Evolutionary conservation across 2,888 invertebrate species (phyloP).

Genomic region (Altica lythri): DNA sequence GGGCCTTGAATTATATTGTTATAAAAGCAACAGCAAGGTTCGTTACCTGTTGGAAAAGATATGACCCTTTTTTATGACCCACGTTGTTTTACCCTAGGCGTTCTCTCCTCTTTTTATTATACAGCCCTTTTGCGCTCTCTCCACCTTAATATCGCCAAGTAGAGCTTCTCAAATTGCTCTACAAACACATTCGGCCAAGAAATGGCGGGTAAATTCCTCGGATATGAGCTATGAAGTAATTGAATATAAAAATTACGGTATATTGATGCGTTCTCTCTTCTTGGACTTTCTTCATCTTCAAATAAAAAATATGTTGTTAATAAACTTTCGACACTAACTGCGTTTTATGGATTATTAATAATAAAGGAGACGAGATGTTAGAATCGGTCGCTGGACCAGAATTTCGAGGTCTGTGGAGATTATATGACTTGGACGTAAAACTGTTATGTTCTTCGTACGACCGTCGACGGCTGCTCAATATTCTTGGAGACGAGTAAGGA

Average conservation of each 20-base stretch:
- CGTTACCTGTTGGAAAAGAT: slow-evolving; percentile 38
- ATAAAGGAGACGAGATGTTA: slow-evolving; percentile 18
- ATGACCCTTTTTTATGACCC: slow-evolving; percentile 36
- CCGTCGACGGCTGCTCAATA: slow-evolving; percentile 12
- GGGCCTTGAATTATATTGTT: slow-evolving; percentile 30
- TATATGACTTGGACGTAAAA: slow-evolving; percentile 25
- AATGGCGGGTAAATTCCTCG: slow-evolving; percentile 32
- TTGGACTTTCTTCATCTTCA: slow-evolving; percentile 27
- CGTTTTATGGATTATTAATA: slow-evolving; percentile 29
- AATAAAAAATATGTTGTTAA: slow-evolving; percentile 32
- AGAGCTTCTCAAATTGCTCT: slow-evolving; percentile 34
- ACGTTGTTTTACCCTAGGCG: slow-evolving; percentile 33
- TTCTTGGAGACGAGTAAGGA: neutral
- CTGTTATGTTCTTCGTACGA: slow-evolving; percentile 8
- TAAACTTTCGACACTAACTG: slow-evolving; percentile 26
- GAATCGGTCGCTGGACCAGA: slow-evolving; percentile 4
- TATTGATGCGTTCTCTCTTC: slow-evolving; percentile 14
- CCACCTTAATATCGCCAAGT: slow-evolving; percentile 37
- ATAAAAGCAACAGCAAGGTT: slow-evolving; percentile 25
- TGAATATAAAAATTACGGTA: slow-evolving; percentile 34
- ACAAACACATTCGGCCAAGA: slow-evolving; percentile 36
- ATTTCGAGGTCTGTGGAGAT: slow-evolving; percentile 21
- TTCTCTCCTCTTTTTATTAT: slow-evolving; percentile 32
- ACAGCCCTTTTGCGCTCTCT: slow-evolving; percentile 28
- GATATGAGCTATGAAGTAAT: slow-evolving; percentile 34